Conservation (phyloP, 1,140 invertebrate species). For the Trichonephila clavata region DNA sequence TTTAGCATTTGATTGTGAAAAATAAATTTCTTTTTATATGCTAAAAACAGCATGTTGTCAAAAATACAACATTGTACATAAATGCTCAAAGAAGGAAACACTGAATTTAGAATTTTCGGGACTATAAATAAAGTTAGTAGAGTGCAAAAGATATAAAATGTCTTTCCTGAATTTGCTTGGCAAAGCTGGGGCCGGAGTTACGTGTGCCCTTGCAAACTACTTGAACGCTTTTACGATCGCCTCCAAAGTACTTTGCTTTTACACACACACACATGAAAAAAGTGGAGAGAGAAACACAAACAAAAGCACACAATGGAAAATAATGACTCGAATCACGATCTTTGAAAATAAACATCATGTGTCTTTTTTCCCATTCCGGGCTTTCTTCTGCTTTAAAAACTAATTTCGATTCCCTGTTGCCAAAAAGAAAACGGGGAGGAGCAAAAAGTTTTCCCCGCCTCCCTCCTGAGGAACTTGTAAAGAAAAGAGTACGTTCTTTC, state of each 20-base stretch:
- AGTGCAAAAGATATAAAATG: background rate
- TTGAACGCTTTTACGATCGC: constrained; percentile 34
- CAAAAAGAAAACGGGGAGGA: constrained; percentile 28
- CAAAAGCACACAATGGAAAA: constrained; percentile 47
- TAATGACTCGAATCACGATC: constrained; percentile 65
- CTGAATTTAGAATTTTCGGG: background rate
- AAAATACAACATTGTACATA: background rate
- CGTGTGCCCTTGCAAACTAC: background rate
- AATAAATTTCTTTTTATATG: too few species aligned
- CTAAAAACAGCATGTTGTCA: background rate
- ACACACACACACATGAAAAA: background rate
- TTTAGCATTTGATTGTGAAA: too few species aligned
- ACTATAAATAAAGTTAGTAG: constrained; percentile 8
- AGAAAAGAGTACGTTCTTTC: constrained; percentile 6
- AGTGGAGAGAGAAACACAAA: constrained; percentile 13
- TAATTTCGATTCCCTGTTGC: constrained; percentile 38
- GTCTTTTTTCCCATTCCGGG: constrained; percentile 65
- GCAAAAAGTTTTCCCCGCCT: background rate
- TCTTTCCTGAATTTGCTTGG: constrained; percentile 7
- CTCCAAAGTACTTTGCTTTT: constrained; percentile 6
- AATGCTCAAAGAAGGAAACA: background rate
- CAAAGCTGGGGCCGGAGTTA: background rate
- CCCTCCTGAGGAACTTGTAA: background rate
- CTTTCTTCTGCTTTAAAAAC: constrained; percentile 48
- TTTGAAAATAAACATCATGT: constrained; percentile 61